These are phyloP conservation scores for Botia kubotai DNA, from an alignment of 2,797 vertebrate species.

Conservation along the genomic window DNA sequence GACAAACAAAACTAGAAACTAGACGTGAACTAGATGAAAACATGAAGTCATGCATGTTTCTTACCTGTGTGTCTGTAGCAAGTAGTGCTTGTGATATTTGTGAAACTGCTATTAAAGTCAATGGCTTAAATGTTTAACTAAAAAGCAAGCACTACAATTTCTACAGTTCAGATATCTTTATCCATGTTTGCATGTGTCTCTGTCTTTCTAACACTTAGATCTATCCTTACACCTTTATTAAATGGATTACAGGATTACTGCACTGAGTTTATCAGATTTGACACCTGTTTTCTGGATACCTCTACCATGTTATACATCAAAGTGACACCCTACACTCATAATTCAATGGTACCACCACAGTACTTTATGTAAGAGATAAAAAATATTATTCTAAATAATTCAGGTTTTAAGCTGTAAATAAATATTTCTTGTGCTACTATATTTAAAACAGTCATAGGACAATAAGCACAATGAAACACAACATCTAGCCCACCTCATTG, in stretches of 20 bases:
- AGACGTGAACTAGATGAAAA: no score
- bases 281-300: slow-evolving; percentile 25
- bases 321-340: neutral
- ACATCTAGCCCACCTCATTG: neutral
- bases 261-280: slow-evolving; percentile 55
- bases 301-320: neutral
- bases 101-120: no score
- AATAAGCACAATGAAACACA: neutral
- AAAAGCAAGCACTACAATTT: slow-evolving; percentile 27
- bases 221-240: slow-evolving; percentile 37
- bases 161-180: neutral
- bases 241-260: slow-evolving; percentile 70
- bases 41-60: no score
- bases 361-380: no score
- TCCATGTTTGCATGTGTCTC: neutral
- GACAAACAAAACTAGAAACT: no score
- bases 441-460: neutral
- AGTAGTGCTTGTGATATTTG: no score
- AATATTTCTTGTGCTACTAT: slow-evolving; percentile 2
- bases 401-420: neutral
- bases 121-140: neutral
- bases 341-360: neutral
- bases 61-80: no score
- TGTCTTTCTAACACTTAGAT: slow-evolving; percentile 26
- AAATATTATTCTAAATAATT: no score